A percentile compares a stretch with the other conserved stretches of the same genome.
Conservation (phyloP, 2,888 invertebrate genomes). For the Branchipolynoe longqiensis region DNA sequence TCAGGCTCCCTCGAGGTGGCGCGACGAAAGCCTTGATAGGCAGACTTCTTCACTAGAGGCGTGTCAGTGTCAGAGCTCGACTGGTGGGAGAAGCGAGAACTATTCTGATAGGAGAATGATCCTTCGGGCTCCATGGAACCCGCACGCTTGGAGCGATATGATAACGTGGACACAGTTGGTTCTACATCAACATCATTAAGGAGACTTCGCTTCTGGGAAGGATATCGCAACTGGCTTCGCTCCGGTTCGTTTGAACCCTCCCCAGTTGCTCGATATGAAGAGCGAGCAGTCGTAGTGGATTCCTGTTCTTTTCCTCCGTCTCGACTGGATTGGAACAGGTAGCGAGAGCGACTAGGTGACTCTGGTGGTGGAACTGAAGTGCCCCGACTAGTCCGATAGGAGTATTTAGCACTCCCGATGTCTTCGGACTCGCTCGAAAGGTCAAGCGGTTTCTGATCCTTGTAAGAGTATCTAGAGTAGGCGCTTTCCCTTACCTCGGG, state of each 20-base stretch:
- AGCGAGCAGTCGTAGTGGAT: background rate
- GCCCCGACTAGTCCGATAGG: conserved; percentile 1
- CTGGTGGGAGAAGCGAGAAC: conserved; percentile 10
- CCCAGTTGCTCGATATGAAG: background rate
- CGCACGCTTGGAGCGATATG: background rate
- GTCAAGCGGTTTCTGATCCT: too few species aligned
- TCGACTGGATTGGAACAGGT: conserved; percentile 15
- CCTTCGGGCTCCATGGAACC: background rate
- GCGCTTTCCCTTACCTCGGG: background rate
- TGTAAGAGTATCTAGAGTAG: background rate
- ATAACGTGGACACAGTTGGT: conserved; percentile 6
- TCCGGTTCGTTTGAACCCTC: conserved; percentile 9
- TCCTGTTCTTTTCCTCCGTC: conserved; percentile 12
- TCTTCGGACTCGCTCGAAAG: conserved; percentile 20
- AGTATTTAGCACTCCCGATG: background rate
- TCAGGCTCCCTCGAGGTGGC: conserved; percentile 19
- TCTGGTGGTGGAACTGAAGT: conserved; percentile 13
- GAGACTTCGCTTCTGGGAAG: background rate
- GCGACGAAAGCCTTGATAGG: background rate
- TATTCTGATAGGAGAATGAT: conserved; percentile 20
- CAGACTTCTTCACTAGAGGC: conserved; percentile 11
- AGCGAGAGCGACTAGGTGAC: background rate
- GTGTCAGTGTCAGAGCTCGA: background rate
- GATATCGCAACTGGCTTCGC: background rate
- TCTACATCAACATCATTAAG: background rate